These are phyloP conservation scores for Gymnorhina tibicen DNA, from an alignment of 2,113 vertebrate species.

Conservation along the genomic window DNA sequence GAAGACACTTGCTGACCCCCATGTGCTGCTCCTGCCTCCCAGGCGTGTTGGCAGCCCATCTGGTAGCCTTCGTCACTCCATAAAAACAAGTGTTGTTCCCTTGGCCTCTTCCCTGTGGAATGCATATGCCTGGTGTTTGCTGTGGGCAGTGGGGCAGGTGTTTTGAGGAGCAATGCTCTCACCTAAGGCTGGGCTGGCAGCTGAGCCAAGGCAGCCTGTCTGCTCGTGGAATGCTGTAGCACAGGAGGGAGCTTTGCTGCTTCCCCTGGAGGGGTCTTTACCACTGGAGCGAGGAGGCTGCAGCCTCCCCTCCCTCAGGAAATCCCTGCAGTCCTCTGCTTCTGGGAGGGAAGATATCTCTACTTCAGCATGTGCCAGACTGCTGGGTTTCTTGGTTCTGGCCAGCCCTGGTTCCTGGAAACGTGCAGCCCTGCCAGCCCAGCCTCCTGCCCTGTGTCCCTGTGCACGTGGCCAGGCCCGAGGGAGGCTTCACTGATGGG, in stretches of 20 bases:
- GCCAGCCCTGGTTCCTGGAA: neutral
- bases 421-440: neutral
- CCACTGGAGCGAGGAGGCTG: neutral
- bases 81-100: neutral
- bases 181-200: neutral
- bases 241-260: rapidly evolving
- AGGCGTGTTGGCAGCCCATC: neutral
- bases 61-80: neutral
- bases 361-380: neutral
- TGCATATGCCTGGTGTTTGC: rapidly evolving
- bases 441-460: neutral
- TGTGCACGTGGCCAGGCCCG: rapidly evolving
- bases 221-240: neutral
- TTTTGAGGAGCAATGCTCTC: rapidly evolving
- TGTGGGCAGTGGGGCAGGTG: neutral
- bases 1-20: neutral
- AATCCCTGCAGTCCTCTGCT: neutral
- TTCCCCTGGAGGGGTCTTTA: neutral
- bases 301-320: neutral
- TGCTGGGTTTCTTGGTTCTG: neutral
- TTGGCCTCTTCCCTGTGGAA: neutral
- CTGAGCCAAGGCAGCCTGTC: neutral
- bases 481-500: rapidly evolving
- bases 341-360: neutral
- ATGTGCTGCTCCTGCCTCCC: neutral